Conservation (phyloP, 2,888 invertebrate genomes). For the Meteorus colon region DNA sequence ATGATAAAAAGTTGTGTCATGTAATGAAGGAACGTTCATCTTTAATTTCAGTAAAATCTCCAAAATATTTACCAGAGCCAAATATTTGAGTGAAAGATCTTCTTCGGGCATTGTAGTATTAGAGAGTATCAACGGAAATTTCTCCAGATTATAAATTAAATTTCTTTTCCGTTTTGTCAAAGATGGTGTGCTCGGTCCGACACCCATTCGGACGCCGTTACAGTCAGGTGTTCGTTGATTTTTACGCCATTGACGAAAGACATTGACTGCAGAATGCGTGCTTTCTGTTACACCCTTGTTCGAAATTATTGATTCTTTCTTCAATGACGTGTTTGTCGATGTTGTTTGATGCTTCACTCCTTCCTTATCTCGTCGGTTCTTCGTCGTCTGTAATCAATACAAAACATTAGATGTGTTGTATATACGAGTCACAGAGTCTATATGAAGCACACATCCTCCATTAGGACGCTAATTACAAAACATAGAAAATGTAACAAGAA, state of each 20-base stretch:
- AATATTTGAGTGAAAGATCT: constrained; percentile 68
- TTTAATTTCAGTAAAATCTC: not conserved
- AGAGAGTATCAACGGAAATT: constrained; percentile 65
- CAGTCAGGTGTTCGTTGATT: constrained; percentile 52
- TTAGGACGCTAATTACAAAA: too few relatives aligned
- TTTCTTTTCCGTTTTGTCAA: constrained; percentile 15
- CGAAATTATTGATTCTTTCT: constrained; percentile 18
- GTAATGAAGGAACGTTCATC: too few relatives aligned
- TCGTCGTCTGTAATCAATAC: constrained; percentile 50
- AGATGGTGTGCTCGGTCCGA: constrained; percentile 19
- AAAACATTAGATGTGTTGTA: not conserved
- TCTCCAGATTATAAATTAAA: constrained; percentile 58
- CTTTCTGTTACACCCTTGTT: constrained; percentile 27
- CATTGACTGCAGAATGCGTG: constrained; percentile 57
- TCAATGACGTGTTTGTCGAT: not conserved
- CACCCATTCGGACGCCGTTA: constrained; percentile 29
- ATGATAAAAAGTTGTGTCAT: too few relatives aligned
- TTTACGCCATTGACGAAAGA: constrained; percentile 67
- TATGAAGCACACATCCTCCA: not conserved
- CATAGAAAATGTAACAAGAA: too few relatives aligned
- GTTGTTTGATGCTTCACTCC: constrained; percentile 39
- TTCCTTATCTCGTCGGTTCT: constrained; percentile 37
- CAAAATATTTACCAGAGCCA: constrained; percentile 68
- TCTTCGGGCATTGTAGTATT: constrained; percentile 66
- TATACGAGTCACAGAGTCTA: not conserved